A percentile compares a stretch with the other conserved stretches of the same genome.
Evolutionary conservation across 2,888 invertebrate genomes (phyloP).

Genomic region (Cybosia mesomella): DNA sequence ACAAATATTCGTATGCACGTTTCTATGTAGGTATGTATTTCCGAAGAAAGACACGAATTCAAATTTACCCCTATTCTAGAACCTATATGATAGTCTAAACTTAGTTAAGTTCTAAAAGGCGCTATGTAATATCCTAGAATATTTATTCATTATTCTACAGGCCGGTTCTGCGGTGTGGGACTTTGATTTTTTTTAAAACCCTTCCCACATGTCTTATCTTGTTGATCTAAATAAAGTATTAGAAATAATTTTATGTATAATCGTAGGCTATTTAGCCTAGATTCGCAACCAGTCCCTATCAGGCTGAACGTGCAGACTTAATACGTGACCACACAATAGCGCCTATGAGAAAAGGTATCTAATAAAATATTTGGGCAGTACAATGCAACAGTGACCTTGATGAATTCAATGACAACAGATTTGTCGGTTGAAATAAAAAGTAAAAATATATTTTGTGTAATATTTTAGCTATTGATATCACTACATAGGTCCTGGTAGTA

Average conservation of each 20-base stretch:
- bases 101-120: too few relatives aligned
- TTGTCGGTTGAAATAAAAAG: slow-evolving; percentile 6
- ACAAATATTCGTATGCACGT: too few relatives aligned
- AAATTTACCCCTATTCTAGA: too few relatives aligned
- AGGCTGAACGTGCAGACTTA: neutral
- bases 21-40: too few relatives aligned
- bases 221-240: neutral
- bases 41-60: too few relatives aligned
- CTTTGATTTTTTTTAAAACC: too few relatives aligned
- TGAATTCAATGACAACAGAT: slow-evolving; percentile 4
- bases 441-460: neutral
- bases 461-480: neutral
- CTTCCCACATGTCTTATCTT: neutral
- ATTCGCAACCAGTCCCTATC: neutral
- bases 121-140: too few relatives aligned
- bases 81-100: too few relatives aligned
- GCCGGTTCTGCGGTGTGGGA: neutral
- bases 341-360: neutral
- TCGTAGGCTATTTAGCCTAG: slow-evolving; percentile 5
- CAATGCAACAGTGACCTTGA: slow-evolving; percentile 14
- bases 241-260: neutral
- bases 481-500: too few relatives aligned
- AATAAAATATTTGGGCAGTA: neutral
- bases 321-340: slow-evolving; percentile 12
- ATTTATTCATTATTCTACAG: neutral